Evolutionary conservation across 2,113 vertebrate genomes (phyloP).

Genomic region (Oryzias javanicus): DNA sequence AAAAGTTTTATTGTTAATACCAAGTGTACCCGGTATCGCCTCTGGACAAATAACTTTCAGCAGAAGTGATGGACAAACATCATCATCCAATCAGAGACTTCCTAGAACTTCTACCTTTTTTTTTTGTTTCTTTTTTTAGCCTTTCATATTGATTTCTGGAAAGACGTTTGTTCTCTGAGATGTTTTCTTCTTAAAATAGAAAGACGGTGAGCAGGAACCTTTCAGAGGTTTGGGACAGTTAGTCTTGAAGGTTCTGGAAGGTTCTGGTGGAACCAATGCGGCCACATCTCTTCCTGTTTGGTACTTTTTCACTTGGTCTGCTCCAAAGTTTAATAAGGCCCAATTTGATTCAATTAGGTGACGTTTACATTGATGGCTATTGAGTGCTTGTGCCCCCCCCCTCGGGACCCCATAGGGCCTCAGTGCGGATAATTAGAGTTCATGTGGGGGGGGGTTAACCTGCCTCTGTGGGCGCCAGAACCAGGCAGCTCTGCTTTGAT

Average conservation of each 20-base stretch:
- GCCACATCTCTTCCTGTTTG: not conserved
- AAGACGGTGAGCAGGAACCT: not conserved
- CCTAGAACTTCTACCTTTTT: too few species aligned
- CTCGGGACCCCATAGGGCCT: slow-evolving; percentile 62
- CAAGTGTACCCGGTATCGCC: too few species aligned
- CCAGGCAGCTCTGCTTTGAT: slow-evolving; percentile 71
- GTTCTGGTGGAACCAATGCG: not conserved
- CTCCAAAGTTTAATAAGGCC: slow-evolving; percentile 57
- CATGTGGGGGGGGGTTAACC: slow-evolving; percentile 71
- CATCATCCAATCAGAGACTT: too few species aligned
- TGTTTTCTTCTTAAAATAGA: too few species aligned
- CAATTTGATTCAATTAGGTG: slow-evolving; percentile 69
- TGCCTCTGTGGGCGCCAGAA: slow-evolving; percentile 61
- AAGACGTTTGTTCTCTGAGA: too few species aligned
- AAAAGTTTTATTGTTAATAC: too few species aligned
- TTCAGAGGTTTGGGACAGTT: not conserved
- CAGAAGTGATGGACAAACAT: too few species aligned
- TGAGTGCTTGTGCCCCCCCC: slow-evolving; percentile 46
- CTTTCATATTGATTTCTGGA: too few species aligned
- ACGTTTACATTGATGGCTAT: slow-evolving; percentile 69
- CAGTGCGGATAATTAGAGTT: slow-evolving; percentile 72
- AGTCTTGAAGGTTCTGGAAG: not conserved
- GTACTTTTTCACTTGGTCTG: slow-evolving; percentile 29
- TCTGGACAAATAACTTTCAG: too few species aligned
- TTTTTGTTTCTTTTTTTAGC: too few species aligned